A percentile compares a stretch with the other conserved stretches of the same genome.
These are phyloP conservation scores for Trogon surrucura DNA, from an alignment of 2,113 vertebrate genomes.

Conservation along the genomic window DNA sequence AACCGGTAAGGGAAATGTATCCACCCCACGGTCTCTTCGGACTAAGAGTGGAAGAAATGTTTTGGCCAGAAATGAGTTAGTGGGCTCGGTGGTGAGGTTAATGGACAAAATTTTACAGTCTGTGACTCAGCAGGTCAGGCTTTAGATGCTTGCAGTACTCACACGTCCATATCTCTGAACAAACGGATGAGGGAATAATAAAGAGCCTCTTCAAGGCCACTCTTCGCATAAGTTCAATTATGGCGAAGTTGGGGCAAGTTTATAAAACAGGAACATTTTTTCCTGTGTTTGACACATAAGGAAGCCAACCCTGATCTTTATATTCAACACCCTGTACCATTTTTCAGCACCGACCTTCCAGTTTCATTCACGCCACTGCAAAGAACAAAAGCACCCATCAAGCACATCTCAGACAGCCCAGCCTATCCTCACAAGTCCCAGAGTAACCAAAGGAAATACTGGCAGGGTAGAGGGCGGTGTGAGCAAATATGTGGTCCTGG, in stretches of 20 bases:
- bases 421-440: neutral
- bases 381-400: neutral
- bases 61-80: neutral
- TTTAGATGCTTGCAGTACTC: neutral
- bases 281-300: neutral
- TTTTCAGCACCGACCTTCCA: neutral
- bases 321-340: neutral
- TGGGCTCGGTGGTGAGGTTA: neutral
- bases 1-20: neutral
- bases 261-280: neutral
- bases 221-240: neutral
- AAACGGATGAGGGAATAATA: neutral
- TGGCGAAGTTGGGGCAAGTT: neutral
- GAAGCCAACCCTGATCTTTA: neutral
- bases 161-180: neutral
- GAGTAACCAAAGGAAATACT: accelerated
- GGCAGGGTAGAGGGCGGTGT: neutral
- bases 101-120: neutral
- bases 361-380: neutral
- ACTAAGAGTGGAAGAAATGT: neutral
- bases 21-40: neutral
- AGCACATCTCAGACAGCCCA: accelerated
- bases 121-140: neutral
- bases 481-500: neutral
- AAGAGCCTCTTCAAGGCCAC: neutral